A percentile compares a stretch with the other conserved stretches of the same genome.
These are phyloP conservation scores for Conomelus anceps DNA, from an alignment of 2,888 invertebrate species.

Conservation along the genomic window DNA sequence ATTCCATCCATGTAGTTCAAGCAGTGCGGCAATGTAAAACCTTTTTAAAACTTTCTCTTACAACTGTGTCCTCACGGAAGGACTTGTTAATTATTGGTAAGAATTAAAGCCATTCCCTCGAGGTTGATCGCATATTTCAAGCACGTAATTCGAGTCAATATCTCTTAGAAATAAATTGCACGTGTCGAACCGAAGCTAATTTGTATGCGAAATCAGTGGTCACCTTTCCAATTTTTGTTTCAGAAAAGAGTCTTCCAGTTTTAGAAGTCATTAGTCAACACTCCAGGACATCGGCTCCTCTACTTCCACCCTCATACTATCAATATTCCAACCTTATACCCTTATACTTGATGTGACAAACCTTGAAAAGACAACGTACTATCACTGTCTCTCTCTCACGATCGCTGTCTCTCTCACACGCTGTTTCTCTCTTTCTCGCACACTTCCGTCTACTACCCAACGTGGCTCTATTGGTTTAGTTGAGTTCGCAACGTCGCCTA, in stretches of 20 bases:
- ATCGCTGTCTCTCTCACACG: no score
- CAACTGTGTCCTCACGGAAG: not conserved
- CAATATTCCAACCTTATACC: not conserved
- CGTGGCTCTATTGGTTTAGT: no score
- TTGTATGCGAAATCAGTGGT: not conserved
- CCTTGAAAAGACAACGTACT: no score
- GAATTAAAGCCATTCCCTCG: not conserved
- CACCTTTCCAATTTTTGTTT: not conserved
- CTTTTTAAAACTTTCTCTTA: not conserved
- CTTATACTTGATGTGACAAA: no score
- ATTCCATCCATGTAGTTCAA: not conserved
- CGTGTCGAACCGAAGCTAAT: not conserved
- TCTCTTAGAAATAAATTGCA: not conserved
- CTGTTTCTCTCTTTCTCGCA: no score
- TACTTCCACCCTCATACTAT: not conserved
- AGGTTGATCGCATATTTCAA: not conserved
- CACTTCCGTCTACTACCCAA: no score
- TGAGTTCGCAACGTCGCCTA: no score
- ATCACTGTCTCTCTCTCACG: no score
- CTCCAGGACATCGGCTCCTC: not conserved
- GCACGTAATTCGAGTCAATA: not conserved
- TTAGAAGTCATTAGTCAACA: not conserved
- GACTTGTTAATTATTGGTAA: not conserved
- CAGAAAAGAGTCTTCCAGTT: not conserved
- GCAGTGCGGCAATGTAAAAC: not conserved